A percentile compares a stretch with the other conserved stretches of the same genome.
phyloP scores from a whole-genome alignment of 2,797 vertebrate species.

The Cyclura pinguis region DNA sequence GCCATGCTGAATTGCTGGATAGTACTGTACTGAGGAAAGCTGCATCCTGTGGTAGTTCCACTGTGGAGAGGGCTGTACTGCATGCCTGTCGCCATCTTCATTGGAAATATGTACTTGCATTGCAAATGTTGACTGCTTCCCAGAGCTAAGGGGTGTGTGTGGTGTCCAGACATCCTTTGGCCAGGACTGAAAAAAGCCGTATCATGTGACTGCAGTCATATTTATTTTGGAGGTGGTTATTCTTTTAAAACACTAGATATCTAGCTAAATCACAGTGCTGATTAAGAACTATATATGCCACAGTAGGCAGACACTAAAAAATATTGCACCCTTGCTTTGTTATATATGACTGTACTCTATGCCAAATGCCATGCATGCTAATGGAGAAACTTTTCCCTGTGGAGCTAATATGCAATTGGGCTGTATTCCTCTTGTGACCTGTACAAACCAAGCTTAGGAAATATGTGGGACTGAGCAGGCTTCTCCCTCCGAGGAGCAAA shows the following conservation, averaged over 20 bases:
- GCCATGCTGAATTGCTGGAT: neutral
- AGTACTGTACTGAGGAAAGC: neutral
- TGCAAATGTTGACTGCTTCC: neutral
- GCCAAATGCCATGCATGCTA: neutral
- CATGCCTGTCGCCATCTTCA: neutral
- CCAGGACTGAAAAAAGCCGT: neutral
- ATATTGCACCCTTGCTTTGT: neutral
- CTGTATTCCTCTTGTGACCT: neutral
- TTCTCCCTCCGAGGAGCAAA: neutral
- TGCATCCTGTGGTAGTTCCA: neutral
- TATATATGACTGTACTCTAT: neutral
- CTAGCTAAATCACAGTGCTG: neutral
- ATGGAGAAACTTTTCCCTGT: neutral
- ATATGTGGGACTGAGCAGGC: neutral
- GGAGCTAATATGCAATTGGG: neutral
- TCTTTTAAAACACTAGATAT: neutral
- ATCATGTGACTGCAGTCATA: neutral
- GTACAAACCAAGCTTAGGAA: neutral
- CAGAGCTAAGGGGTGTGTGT: neutral
- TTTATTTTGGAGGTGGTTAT: neutral
- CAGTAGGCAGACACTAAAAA: neutral
- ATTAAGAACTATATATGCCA: neutral
- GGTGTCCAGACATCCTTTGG: neutral
- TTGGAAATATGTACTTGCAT: neutral
- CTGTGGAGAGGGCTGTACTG: neutral